Base-by-base conservation (phyloP, 2,888 invertebrate species). In the Neoscelio sp. region DNA sequence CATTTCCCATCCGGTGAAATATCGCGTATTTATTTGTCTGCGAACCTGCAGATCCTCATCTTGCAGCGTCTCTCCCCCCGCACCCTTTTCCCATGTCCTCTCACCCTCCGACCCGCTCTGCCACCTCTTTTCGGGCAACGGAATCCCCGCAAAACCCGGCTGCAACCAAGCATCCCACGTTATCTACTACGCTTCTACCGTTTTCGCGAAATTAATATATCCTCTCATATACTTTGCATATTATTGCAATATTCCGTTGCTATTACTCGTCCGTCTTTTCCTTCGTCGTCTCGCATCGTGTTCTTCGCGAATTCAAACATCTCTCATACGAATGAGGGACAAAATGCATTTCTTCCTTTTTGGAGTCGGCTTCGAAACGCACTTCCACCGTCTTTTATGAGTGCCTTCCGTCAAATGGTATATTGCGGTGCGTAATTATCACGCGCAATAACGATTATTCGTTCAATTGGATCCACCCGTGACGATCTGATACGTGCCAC, bases 181-280 rank as follows among this genome's bases (percentile, higher is more conserved):
- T 87, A 87, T 88, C 86, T 86, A 85, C 67, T 62, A 56, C 86
- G 83, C 87, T 89, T 87, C 85, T 83, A 85, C 87, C 88, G 87
- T 89, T 89, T 88, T 89, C 89, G 86, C 86, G 88, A 89, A 90
- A 89, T 90, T 90, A 90, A 90, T 90, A 90, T 90, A 89, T 89
- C 88, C 89, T 82, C 89, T 90, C 88, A 88, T 90, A 88, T 89
- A 90, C 89, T 90, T 90, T 89, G 89, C 88, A 89, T 89, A 89
- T 89, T 89, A 90, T 90, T 89, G 88, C 89, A 88, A 89, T 90
- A 89, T 87, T 87, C 88, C 87, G 86, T 87, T 87, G 87, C 86
- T 88, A 87, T 88, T 87, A 87, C 89, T 88, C 87, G 87, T 85
- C 85, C 86, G 84, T 85, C 87, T 88, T 86, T 78, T 77, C 77